phyloP scores from a whole-genome alignment of 2,113 vertebrate species.

The Xyliphius kryptos region DNA sequence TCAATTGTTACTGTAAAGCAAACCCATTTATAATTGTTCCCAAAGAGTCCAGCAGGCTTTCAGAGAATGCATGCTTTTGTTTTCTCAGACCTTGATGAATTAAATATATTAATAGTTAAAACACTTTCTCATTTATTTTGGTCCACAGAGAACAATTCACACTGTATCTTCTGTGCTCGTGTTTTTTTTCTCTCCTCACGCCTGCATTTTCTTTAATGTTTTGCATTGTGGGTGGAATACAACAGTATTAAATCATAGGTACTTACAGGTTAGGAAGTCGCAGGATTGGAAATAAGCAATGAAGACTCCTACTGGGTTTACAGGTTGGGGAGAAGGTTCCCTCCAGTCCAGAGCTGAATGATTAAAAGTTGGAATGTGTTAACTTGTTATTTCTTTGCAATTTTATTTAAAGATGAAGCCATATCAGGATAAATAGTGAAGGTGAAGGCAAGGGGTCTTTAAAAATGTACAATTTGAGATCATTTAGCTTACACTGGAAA shows the following conservation, averaged over 20 bases:
- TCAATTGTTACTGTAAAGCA: not conserved
- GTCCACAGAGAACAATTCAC: not conserved
- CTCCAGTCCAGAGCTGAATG: conserved; percentile 1
- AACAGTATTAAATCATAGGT: conserved; percentile 14
- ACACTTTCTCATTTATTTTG: not conserved
- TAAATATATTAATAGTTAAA: conserved; percentile 18
- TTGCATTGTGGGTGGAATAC: conserved; percentile 10
- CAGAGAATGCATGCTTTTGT: not conserved
- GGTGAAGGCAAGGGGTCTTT: no score
- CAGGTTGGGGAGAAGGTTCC: conserved; percentile 4
- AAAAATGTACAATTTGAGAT: no score
- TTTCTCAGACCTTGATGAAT: conserved; percentile 18
- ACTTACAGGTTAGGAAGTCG: conserved; percentile 3
- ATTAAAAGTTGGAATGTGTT: not conserved
- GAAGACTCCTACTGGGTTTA: conserved; percentile 20
- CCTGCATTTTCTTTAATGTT: not conserved
- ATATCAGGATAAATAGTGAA: not conserved
- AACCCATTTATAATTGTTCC: conserved; percentile 2
- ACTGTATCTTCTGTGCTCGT: not conserved
- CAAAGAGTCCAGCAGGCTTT: conserved; percentile 2
- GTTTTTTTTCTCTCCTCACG: not conserved
- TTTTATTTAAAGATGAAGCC: not conserved
- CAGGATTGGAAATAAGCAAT: not conserved
- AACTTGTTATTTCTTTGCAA: conserved; percentile 21
- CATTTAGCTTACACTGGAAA: no score